Conservation (phyloP, 2,888 invertebrate species). For the Epicampocera succincta region DNA sequence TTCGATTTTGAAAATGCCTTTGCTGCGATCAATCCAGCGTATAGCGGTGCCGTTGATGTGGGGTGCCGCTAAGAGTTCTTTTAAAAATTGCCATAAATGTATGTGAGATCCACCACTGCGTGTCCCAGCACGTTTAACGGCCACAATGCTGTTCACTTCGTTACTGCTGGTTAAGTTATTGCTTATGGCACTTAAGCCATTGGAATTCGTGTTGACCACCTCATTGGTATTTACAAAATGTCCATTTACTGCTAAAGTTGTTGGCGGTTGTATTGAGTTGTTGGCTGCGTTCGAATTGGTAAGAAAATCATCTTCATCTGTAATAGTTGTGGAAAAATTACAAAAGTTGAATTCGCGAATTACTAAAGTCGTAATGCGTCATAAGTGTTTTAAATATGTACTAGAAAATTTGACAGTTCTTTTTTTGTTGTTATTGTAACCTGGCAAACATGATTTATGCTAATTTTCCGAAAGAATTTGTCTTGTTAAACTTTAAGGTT, state of each 20-base stretch:
- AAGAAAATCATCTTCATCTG: constrained; percentile 69
- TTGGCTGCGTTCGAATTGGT: constrained; percentile 25
- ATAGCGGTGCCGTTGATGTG: constrained; percentile 96
- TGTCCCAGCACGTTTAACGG: constrained; percentile 70
- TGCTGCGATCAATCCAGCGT: constrained; percentile 96
- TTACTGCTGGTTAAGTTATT: constrained; percentile 8
- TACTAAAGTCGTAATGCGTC: no score
- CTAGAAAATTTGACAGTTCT: no score
- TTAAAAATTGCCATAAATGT: constrained; percentile 99
- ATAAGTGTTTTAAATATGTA: no score
- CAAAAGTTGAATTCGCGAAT: no score
- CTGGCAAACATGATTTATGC: no score
- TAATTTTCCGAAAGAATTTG: no score
- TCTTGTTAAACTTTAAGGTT: no score
- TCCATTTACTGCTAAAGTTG: constrained; percentile 27
- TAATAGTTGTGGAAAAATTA: no score
- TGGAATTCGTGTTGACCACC: constrained; percentile 24
- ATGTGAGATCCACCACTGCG: constrained; percentile 89
- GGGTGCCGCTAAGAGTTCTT: constrained; percentile 94
- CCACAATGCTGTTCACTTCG: constrained; percentile 67
- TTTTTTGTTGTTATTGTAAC: no score
- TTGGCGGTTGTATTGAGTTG: constrained; percentile 22
- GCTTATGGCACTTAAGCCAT: constrained; percentile 19
- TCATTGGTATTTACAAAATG: constrained; percentile 24
- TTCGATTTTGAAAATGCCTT: constrained; percentile 99